Conservation (phyloP, 2,797 vertebrate species). For the Sardinella longiceps region DNA sequence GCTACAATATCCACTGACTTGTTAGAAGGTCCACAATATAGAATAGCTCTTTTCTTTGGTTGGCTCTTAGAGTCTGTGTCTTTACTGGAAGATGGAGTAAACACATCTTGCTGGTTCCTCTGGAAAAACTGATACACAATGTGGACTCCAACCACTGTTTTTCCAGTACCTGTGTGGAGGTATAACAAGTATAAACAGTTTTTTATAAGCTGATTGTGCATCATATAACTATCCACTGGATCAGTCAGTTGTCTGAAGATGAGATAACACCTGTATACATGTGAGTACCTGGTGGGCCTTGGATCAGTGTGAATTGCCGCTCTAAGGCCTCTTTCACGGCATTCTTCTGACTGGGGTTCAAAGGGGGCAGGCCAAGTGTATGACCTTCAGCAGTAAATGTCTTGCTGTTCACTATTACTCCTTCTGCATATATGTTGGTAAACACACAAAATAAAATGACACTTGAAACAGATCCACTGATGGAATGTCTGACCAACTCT, state of each 20-base stretch:
- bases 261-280: too few species aligned
- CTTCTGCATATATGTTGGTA: not conserved
- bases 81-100: not conserved
- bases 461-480: not conserved
- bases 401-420: not conserved
- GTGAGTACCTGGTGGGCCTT: slow-evolving; percentile 80
- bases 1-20: slow-evolving; percentile 86
- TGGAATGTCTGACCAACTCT: not conserved
- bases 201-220: too few species aligned
- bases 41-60: slow-evolving; percentile 60
- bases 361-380: slow-evolving; percentile 24
- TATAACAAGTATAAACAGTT: not conserved
- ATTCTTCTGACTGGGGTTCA: slow-evolving; percentile 75
- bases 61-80: not conserved
- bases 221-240: too few species aligned
- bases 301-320: slow-evolving; percentile 74
- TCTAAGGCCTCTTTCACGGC: slow-evolving; percentile 72
- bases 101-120: slow-evolving; percentile 57
- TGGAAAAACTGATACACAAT: slow-evolving; percentile 79
- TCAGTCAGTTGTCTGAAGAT: too few species aligned
- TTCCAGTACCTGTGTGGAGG: slow-evolving; percentile 84
- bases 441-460: not conserved
- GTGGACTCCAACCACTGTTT: slow-evolving; percentile 80
- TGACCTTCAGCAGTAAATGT: slow-evolving; percentile 40
- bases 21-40: slow-evolving; percentile 86